Conservation (phyloP, 2,888 invertebrate genomes). For the Magallana nippona region DNA sequence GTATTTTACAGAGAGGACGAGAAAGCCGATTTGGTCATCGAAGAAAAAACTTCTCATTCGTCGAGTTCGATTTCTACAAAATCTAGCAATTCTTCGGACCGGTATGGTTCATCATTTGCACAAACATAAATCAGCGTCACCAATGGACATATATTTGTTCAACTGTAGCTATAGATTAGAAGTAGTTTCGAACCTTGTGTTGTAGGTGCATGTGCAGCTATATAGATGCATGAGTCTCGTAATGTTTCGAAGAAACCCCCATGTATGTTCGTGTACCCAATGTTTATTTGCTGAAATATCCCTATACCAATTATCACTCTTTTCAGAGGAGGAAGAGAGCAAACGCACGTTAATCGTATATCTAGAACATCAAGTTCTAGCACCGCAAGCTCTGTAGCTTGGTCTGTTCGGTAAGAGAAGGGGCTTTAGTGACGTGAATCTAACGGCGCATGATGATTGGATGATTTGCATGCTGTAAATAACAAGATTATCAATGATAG, state of each 20-base stretch:
- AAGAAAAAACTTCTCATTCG: background rate
- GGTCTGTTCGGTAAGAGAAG: slow-evolving; percentile 9
- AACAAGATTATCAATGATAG: background rate
- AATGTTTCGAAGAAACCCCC: no score
- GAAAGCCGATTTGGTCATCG: background rate
- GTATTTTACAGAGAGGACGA: slow-evolving; percentile 18
- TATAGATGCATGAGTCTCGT: background rate
- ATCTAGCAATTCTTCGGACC: background rate
- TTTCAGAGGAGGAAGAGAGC: slow-evolving; percentile 20
- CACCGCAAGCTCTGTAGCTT: slow-evolving; percentile 11
- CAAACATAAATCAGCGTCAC: background rate
- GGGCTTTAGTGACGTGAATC: slow-evolving; percentile 2
- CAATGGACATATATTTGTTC: background rate
- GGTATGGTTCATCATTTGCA: background rate
- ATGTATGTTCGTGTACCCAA: no score
- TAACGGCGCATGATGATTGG: slow-evolving; percentile 9
- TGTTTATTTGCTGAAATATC: background rate
- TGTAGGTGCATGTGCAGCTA: background rate
- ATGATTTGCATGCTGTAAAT: background rate
- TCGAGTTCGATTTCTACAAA: slow-evolving; percentile 15
- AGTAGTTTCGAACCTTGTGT: background rate
- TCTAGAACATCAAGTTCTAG: slow-evolving; percentile 17
- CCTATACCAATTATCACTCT: background rate
- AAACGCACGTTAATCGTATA: background rate
- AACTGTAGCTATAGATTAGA: background rate